These are phyloP conservation scores for Oncorhynchus masou DNA, from an alignment of 2,113 vertebrate genomes.

Conservation along the genomic window DNA sequence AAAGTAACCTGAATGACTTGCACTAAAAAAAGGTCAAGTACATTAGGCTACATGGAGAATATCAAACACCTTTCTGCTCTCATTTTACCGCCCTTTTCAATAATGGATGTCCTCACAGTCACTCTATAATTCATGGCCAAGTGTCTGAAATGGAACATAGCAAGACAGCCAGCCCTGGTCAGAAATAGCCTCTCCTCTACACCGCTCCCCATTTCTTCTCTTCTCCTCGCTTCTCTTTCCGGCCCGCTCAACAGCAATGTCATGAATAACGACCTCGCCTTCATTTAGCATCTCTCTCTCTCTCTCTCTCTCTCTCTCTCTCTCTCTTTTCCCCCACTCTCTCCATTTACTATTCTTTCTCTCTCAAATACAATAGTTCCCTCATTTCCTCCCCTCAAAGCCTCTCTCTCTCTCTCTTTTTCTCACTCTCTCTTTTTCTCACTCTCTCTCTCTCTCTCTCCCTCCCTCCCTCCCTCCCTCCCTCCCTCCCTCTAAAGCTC, in stretches of 20 bases:
- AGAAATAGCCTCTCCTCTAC: conserved; percentile 1
- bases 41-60: conserved; percentile 10
- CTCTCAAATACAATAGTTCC: background rate
- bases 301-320: background rate
- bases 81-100: conserved; percentile 35
- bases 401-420: background rate
- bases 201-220: background rate
- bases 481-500: background rate
- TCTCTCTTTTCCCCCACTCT: background rate
- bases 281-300: background rate
- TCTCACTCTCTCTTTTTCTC: background rate
- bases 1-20: background rate
- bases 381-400: background rate
- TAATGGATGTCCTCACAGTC: conserved; percentile 34
- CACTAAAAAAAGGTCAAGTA: background rate
- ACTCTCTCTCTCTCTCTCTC: background rate
- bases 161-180: background rate
- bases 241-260: background rate
- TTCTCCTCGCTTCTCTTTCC: background rate
- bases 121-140: conserved; percentile 43
- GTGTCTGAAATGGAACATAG: conserved; percentile 36
- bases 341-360: background rate
- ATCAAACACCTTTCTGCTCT: conserved; percentile 21
- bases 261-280: no score
- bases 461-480: background rate